These are phyloP conservation scores for Lepidochrysops patricia DNA, from an alignment of 2,888 invertebrate genomes.

Conservation along the genomic window DNA sequence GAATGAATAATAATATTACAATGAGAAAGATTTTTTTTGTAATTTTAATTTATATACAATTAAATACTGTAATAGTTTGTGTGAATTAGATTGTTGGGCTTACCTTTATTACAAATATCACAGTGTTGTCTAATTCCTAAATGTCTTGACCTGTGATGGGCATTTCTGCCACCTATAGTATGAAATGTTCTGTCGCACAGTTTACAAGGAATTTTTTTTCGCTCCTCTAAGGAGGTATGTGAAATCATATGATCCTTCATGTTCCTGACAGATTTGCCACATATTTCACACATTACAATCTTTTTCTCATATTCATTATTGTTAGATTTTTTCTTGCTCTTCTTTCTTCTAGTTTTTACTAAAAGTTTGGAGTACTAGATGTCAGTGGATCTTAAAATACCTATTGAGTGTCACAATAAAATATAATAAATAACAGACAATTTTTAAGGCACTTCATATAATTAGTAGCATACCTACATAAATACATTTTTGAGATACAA, in stretches of 20 bases:
- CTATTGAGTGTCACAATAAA: no score
- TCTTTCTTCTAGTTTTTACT: conserved; percentile 15
- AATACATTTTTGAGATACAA: no score
- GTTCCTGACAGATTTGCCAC: conserved; percentile 48
- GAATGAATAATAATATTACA: no score
- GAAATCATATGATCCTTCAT: conserved; percentile 38
- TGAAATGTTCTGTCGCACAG: conserved; percentile 46
- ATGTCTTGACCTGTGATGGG: conserved; percentile 50
- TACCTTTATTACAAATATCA: conserved; percentile 54
- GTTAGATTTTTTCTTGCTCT: conserved; percentile 25
- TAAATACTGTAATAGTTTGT: not conserved
- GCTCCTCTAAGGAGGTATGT: conserved; percentile 34
- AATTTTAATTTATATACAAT: no score
- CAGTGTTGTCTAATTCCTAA: conserved; percentile 48
- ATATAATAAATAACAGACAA: no score
- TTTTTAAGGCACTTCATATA: no score
- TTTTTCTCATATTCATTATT: conserved; percentile 23
- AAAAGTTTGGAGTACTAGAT: not conserved
- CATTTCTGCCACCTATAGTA: conserved; percentile 35
- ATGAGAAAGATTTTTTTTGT: no score
- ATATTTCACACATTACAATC: conserved; percentile 47
- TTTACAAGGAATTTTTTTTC: conserved; percentile 39
- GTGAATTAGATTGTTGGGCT: not conserved
- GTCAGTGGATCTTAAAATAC: no score
- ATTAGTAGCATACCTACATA: no score